A percentile compares a stretch with the other conserved stretches of the same genome.
Evolutionary conservation across 2,888 invertebrate species (phyloP).

Genomic region (Acanthococcus lagerstroemiae): DNA sequence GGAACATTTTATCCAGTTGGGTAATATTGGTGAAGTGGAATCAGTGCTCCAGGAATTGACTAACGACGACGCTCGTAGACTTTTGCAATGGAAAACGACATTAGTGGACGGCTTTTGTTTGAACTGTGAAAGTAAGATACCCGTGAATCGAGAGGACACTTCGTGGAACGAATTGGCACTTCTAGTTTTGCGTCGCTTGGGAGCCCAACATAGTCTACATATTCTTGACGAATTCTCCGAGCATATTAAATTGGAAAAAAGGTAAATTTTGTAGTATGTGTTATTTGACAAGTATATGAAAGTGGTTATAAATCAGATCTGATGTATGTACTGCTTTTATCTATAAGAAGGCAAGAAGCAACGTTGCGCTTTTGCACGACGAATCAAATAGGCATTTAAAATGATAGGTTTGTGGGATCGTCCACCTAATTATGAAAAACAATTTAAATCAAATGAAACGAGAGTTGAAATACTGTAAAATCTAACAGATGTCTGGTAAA

Average conservation of each 20-base stretch:
- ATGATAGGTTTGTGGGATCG: no score
- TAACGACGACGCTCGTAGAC: conserved; percentile 22
- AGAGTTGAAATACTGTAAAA: no score
- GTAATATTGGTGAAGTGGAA: conserved; percentile 2
- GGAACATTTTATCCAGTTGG: conserved; percentile 20
- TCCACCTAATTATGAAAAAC: no score
- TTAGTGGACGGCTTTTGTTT: conserved; percentile 44
- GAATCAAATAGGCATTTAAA: no score
- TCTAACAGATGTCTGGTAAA: no score
- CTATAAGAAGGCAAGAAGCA: no score
- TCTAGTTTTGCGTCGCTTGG: conserved; percentile 52
- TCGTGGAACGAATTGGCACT: conserved; percentile 53
- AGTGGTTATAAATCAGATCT: no score
- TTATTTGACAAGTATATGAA: no score
- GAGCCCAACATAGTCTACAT: conserved; percentile 49
- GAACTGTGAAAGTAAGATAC: conserved; percentile 47
- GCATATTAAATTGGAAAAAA: conserved; percentile 7
- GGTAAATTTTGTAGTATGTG: neutral
- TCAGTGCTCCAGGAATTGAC: neutral
- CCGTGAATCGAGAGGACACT: neutral
- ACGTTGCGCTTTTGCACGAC: no score
- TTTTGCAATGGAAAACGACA: conserved; percentile 27
- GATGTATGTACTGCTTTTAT: no score
- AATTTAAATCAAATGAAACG: no score
- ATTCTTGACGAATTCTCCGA: conserved; percentile 45